Percentiles rank a stretch among this genome's conserved stretches.
These are phyloP conservation scores for Ischnura elegans DNA, from an alignment of 2,888 invertebrate species.

Conservation along the genomic window DNA sequence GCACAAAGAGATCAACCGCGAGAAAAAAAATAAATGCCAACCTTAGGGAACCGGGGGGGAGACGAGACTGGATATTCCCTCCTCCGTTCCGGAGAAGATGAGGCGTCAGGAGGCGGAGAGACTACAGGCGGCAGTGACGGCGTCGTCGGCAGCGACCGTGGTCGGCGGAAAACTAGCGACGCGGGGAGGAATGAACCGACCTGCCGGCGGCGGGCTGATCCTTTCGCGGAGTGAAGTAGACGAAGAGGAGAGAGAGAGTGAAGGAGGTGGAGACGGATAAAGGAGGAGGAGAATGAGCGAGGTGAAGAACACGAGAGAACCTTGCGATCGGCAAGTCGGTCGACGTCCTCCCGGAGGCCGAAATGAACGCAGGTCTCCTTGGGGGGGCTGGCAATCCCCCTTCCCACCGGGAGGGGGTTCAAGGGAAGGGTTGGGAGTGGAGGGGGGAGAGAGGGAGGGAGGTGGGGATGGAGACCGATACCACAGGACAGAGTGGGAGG, in stretches of 20 bases:
- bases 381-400: not conserved
- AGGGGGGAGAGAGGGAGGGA: not conserved
- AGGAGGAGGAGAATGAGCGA: not conserved
- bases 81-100: not conserved
- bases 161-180: not conserved
- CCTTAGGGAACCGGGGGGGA: not conserved
- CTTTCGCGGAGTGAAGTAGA: slow-evolving; percentile 13
- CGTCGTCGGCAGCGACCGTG: not conserved
- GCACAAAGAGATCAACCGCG: not conserved
- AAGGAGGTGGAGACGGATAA: not conserved
- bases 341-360: slow-evolving; percentile 36
- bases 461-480: not conserved
- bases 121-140: no score
- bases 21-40: not conserved
- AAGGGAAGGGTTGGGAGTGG: not conserved
- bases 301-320: not conserved
- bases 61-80: not conserved
- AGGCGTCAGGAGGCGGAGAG: no score
- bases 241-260: not conserved
- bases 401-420: not conserved
- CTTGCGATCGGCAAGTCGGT: slow-evolving; percentile 23
- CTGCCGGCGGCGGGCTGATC: slow-evolving; percentile 30
- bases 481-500: slow-evolving; percentile 15
- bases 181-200: slow-evolving; percentile 23
- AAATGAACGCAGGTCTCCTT: slow-evolving; percentile 45